Conservation (phyloP, 1,140 invertebrate genomes). For the Apis florea region DNA sequence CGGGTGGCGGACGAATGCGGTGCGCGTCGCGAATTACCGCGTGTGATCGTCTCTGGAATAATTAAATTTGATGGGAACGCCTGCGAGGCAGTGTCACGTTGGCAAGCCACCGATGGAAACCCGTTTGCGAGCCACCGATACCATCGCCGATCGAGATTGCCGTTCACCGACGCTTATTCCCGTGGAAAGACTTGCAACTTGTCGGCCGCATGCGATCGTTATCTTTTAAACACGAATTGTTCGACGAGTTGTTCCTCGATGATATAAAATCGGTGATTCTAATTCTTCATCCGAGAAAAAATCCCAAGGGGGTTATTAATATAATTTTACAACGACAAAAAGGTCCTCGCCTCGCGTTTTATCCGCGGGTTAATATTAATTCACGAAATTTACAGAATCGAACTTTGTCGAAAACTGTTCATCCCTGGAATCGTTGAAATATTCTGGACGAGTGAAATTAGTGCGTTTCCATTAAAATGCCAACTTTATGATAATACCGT, state of each 20-base stretch:
- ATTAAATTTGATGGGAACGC: constrained; percentile 72
- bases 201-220: background rate
- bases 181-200: background rate
- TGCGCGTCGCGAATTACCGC: constrained; percentile 61
- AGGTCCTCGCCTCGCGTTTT: no score
- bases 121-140: background rate
- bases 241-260: no score
- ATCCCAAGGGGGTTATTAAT: no score
- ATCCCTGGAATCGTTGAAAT: background rate
- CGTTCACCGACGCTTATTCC: background rate
- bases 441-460: background rate
- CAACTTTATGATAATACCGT: background rate
- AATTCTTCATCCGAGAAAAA: no score
- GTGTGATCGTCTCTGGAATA: constrained; percentile 70
- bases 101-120: constrained; percentile 7
- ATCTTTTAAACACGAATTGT: background rate
- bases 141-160: background rate
- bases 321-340: no score
- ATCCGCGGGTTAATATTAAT: no score
- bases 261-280: no score
- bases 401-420: background rate
- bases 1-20: constrained; percentile 18
- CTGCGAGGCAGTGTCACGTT: constrained; percentile 43
- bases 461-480: background rate
- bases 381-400: background rate